Evolutionary conservation across 1,140 invertebrate species (phyloP).

Genomic region (Contarinia nasturtii): DNA sequence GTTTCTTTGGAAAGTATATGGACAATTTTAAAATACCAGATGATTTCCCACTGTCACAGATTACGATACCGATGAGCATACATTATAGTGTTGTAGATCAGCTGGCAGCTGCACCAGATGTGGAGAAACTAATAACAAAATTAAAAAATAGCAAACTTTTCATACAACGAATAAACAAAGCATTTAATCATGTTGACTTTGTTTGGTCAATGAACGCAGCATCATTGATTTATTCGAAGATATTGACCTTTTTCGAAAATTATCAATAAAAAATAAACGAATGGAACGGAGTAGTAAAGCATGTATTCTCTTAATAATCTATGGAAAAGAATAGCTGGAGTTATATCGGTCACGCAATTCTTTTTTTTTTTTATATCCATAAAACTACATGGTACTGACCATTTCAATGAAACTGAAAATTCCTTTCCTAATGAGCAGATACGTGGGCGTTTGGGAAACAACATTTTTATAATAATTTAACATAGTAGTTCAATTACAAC

Average conservation of each 20-base stretch:
- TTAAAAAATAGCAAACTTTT: conserved; percentile 25
- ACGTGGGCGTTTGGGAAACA: no score
- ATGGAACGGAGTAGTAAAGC: no score
- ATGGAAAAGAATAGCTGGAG: no score
- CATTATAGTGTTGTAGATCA: conserved; percentile 43
- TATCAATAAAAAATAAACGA: not conserved
- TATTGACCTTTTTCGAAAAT: conserved; percentile 26
- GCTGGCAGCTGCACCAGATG: conserved; percentile 30
- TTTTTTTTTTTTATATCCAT: no score
- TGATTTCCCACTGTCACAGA: conserved; percentile 32
- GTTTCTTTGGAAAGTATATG: conserved; percentile 26
- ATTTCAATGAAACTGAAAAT: no score
- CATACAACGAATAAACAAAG: conserved; percentile 21
- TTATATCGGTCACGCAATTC: no score
- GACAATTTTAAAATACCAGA: conserved; percentile 36
- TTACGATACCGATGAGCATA: conserved; percentile 37
- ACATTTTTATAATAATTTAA: no score
- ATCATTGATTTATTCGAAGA: conserved; percentile 34
- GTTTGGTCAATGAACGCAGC: conserved; percentile 40
- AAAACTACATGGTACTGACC: no score
- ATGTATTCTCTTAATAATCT: no score
- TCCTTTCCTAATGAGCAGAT: no score
- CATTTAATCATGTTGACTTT: conserved; percentile 41
- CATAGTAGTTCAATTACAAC: no score
- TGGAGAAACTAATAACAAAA: conserved; percentile 18